Base-by-base conservation (phyloP, 2,113 vertebrate species). In the Hypocryptadius cinnamomeus region DNA sequence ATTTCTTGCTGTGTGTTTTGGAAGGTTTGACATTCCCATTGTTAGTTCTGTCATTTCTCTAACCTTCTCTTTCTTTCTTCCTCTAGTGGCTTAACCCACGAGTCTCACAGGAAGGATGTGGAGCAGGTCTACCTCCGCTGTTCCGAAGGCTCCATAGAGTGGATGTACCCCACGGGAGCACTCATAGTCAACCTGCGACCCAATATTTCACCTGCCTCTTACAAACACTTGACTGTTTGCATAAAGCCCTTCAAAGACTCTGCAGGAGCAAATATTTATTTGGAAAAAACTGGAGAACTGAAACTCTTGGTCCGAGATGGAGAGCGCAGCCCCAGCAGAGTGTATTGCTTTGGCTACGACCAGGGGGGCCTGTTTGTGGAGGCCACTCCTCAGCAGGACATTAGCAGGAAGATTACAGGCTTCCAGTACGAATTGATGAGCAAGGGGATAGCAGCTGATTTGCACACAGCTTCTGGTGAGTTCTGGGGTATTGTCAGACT, bases 91-190 rank as follows among this genome's bases (percentile, higher is more conserved):
- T 97, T 99, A 95, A 99, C 99, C 8, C 99, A 99, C 0, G 99
- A 99, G 95, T 98, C 98, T 42, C 99, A 99, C 97, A 96, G 98
- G 92, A 98, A 99, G 96, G 99, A 99, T 73, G 99, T 99, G 89
- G 99, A 99, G 89, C 99, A 99, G 98, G 99, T 99, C 94, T 99
- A 99, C 95, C 98, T 99, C 74, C 99, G 99, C 87, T 99, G 99
- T 86, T 98, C 99, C 0, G 98, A 99, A 65, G 99, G 99, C 31
- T 97, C 98, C 0, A 98, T 99, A 92, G 98, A 99, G 94, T 99
- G 99, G 99, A 98, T 99, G 93, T 99, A 99, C 95, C 99, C 99
- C 24, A 99, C 98, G 0, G 99, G 99, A 30, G 99, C 99, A 4
- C 98, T 99, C 97, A 99, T 99, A 9, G 97, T 99, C 97, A 99